phyloP scores from a whole-genome alignment of 2,113 vertebrate species.

The Motacilla alba region DNA sequence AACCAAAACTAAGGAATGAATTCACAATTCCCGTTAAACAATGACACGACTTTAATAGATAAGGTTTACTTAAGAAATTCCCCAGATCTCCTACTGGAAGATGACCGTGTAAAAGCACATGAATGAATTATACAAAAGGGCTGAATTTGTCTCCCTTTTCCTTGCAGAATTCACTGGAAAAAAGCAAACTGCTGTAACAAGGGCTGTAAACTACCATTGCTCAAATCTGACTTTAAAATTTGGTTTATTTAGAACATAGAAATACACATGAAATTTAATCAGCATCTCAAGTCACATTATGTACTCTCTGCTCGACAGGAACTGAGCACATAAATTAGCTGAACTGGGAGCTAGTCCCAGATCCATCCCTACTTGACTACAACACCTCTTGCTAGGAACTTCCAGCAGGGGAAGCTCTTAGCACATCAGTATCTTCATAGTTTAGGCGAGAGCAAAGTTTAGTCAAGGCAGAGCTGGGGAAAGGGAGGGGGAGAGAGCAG shows the following conservation, averaged over 20 bases:
- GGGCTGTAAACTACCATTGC: constrained; percentile 63
- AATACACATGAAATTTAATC: constrained; percentile 71
- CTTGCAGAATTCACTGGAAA: constrained; percentile 71
- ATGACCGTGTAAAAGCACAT: constrained; percentile 12
- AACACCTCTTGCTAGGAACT: constrained; percentile 68
- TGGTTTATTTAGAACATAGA: constrained; percentile 69
- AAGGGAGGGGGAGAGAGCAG: background rate
- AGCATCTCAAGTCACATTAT: constrained; percentile 62
- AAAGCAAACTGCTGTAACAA: constrained; percentile 68
- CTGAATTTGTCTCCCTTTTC: constrained; percentile 36
- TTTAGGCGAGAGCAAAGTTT: constrained; percentile 38
- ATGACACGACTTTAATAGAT: background rate
- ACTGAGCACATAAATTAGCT: constrained; percentile 40
- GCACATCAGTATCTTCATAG: constrained; percentile 55
- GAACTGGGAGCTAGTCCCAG: constrained; percentile 59
- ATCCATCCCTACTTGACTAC: constrained; percentile 46
- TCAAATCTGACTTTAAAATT: constrained; percentile 78
- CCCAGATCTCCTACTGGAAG: background rate
- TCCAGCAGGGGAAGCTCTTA: constrained; percentile 83
- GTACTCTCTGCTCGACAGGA: constrained; percentile 58
- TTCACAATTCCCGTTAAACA: background rate
- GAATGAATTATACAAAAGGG: background rate
- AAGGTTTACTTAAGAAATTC: background rate
- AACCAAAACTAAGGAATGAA: background rate
- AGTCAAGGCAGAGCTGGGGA: background rate